Percentiles rank a stretch among this genome's conserved stretches.
phyloP scores from a whole-genome alignment of 2,113 vertebrate species.

The Elephas maximus region DNA sequence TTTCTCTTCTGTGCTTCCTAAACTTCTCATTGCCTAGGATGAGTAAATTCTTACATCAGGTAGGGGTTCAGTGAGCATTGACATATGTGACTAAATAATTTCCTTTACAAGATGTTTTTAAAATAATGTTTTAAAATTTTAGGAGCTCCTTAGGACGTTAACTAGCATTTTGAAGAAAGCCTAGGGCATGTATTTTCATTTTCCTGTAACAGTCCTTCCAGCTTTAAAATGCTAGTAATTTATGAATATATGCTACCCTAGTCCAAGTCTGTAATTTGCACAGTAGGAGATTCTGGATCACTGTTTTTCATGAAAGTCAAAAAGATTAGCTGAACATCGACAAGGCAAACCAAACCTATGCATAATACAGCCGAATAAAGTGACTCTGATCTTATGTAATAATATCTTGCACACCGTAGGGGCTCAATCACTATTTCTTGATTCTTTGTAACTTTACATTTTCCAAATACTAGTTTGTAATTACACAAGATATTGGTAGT shows the following conservation, averaged over 20 bases:
- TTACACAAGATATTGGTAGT: neutral
- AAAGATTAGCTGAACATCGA: neutral
- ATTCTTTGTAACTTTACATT: constrained; percentile 33
- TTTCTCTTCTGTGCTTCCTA: constrained; percentile 16
- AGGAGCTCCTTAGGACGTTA: neutral
- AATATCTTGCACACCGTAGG: neutral
- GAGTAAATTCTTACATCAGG: constrained; percentile 9
- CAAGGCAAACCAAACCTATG: neutral
- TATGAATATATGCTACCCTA: neutral
- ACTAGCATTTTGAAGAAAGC: neutral
- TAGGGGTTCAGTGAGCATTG: neutral
- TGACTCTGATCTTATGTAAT: neutral
- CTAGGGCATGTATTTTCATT: neutral
- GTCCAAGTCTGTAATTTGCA: neutral
- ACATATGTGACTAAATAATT: constrained; percentile 32
- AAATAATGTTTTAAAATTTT: constrained; percentile 55
- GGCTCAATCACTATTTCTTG: constrained; percentile 21
- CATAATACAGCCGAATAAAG: neutral
- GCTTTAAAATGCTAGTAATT: constrained; percentile 29
- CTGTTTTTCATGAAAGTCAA: neutral
- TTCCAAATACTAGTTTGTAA: neutral
- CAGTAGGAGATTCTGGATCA: neutral
- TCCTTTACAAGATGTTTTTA: neutral
- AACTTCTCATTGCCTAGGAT: neutral
- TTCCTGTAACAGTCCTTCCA: neutral